Percentiles rank a stretch among this genome's conserved stretches.
Conservation (phyloP, 2,113 vertebrate species). For the Anoplopoma fimbria region DNA sequence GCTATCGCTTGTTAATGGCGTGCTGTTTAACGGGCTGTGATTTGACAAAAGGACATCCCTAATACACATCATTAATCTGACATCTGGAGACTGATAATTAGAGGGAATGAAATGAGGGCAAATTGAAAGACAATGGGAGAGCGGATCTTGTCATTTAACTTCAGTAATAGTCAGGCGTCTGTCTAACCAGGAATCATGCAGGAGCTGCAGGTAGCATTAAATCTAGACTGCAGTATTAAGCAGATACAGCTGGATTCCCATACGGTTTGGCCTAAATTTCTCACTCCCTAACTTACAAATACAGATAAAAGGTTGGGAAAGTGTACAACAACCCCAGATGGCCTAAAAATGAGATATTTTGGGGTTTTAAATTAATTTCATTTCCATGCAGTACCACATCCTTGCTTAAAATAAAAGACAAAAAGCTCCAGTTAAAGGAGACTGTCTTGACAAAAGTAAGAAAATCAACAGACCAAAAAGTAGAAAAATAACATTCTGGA, state of each 20-base stretch:
- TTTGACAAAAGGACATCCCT: slow-evolving; percentile 73
- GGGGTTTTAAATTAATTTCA: not conserved
- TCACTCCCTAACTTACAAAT: slow-evolving; percentile 2
- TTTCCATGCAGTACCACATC: not conserved
- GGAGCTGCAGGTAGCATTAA: slow-evolving; percentile 39
- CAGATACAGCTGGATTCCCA: slow-evolving; percentile 21
- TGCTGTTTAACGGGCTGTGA: slow-evolving; percentile 62
- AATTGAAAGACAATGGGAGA: slow-evolving; percentile 70
- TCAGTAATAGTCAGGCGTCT: slow-evolving; percentile 24
- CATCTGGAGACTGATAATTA: slow-evolving; percentile 74
- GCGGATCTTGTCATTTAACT: slow-evolving; percentile 59
- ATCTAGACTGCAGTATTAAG: slow-evolving; percentile 7
- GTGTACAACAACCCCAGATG: slow-evolving; percentile 6
- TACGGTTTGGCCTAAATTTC: slow-evolving; percentile 50
- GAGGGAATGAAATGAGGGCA: slow-evolving; percentile 65
- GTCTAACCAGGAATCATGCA: not conserved
- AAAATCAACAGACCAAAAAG: slow-evolving; percentile 57
- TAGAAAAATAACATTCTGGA: slow-evolving; percentile 55
- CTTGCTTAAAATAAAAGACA: slow-evolving; percentile 3
- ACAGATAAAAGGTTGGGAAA: slow-evolving; percentile 8
- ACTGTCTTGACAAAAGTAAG: slow-evolving; percentile 32
- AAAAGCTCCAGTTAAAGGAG: not conserved
- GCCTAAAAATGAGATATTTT: not conserved
- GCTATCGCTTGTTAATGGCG: slow-evolving; percentile 68
- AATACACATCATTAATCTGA: slow-evolving; percentile 74